Percentiles rank a stretch among this genome's conserved stretches.
Evolutionary conservation across 2,888 invertebrate genomes (phyloP).

Genomic region (Tryphoninae sp.): DNA sequence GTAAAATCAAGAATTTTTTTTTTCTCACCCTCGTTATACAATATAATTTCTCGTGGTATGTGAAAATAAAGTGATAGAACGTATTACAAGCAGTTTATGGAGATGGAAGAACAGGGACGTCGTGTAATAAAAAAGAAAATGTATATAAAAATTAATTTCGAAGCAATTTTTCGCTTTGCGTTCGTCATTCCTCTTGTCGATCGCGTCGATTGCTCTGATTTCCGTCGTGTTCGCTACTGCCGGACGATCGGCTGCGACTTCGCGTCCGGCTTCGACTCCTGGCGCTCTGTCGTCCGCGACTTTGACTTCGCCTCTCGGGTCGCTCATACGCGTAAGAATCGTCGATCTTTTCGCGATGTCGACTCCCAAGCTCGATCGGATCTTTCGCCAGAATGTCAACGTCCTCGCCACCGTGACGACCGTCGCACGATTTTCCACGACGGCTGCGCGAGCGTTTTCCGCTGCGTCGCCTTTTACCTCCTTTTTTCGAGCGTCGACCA

Average conservation of each 20-base stretch:
- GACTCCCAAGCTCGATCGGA: conserved; percentile 52
- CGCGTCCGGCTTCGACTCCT: conserved; percentile 68
- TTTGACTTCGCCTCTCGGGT: conserved; percentile 63
- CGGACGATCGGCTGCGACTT: conserved; percentile 69
- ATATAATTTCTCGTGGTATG: conserved; percentile 11
- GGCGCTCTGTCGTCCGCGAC: conserved; percentile 65
- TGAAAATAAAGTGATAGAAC: conserved; percentile 24
- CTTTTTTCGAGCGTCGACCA: conserved; percentile 15
- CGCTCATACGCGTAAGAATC: conserved; percentile 57
- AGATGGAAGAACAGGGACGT: conserved; percentile 29
- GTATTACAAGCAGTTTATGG: conserved; percentile 20
- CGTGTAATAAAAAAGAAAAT: conserved; percentile 13
- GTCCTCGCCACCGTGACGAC: conserved; percentile 53
- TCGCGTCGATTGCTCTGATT: conserved; percentile 59
- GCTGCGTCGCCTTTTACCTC: conserved; percentile 44
- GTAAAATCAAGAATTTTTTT: conserved; percentile 46
- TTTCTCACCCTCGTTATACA: conserved; percentile 14
- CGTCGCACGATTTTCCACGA: conserved; percentile 54
- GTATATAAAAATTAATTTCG: conserved; percentile 16
- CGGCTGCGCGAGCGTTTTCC: conserved; percentile 39
- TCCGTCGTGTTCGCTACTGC: conserved; percentile 70
- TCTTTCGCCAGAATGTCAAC: conserved; percentile 63
- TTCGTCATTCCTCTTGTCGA: conserved; percentile 47
- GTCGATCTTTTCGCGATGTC: conserved; percentile 38
- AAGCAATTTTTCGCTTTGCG: not conserved